Percentiles rank a stretch among this genome's conserved stretches.
Evolutionary conservation across 2,113 vertebrate genomes (phyloP).

Genomic region (Anolis carolinensis): DNA sequence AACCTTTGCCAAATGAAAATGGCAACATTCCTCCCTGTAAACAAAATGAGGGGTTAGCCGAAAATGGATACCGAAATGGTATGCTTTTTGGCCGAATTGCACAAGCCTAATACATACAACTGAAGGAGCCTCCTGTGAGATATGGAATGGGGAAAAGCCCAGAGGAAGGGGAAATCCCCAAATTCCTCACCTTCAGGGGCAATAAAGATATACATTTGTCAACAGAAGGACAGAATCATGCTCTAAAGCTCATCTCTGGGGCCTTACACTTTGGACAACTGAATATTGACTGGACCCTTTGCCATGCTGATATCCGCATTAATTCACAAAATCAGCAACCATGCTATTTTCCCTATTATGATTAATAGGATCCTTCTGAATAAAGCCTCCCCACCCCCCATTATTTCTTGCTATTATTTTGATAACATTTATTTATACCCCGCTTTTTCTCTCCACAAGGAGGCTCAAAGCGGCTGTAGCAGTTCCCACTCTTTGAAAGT

Average conservation of each 20-base stretch:
- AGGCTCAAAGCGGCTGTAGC: no score
- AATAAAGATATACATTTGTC: neutral
- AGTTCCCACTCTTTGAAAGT: no score
- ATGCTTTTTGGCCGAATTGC: no score
- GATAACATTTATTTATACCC: no score
- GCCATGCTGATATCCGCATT: neutral
- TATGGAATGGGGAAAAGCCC: neutral
- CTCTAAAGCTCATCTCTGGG: neutral
- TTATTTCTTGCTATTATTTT: no score
- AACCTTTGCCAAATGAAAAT: no score
- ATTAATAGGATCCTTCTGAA: neutral
- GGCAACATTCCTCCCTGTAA: no score
- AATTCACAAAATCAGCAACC: neutral
- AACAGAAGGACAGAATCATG: neutral
- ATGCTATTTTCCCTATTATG: no score
- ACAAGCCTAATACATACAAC: no score
- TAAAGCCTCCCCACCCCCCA: neutral
- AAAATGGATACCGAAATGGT: no score
- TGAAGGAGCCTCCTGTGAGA: neutral
- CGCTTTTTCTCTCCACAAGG: no score
- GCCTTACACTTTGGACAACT: neutral
- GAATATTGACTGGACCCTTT: neutral
- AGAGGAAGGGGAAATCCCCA: neutral
- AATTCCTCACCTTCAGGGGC: neutral
- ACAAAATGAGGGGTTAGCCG: no score